phyloP scores from a whole-genome alignment of 2,113 vertebrate species.

The Cyanoderma ruficeps region DNA sequence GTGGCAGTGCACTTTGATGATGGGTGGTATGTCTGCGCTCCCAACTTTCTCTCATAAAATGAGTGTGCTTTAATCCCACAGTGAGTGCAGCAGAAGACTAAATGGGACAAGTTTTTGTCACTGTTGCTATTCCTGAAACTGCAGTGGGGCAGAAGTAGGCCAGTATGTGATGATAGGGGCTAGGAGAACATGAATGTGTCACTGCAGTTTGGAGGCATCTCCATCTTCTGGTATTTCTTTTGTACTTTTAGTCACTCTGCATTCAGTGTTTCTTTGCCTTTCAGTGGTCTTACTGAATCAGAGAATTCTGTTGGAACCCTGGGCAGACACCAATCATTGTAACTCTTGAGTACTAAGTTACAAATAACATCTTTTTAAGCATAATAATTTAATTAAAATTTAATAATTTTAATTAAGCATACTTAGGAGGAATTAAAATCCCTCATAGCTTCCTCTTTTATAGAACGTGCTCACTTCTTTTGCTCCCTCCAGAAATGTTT shows the following conservation, averaged over 20 bases:
- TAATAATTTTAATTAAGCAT: neutral
- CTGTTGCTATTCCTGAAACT: neutral
- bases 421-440: neutral
- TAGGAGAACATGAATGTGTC: neutral
- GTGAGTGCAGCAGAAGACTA: neutral
- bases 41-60: neutral
- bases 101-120: neutral
- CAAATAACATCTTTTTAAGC: neutral
- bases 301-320: neutral
- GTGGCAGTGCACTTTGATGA: neutral
- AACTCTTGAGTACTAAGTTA: neutral
- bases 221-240: neutral
- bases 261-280: conserved; percentile 46
- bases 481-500: neutral
- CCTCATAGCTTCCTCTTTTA: neutral
- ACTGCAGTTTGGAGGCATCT: neutral
- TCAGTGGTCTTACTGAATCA: neutral
- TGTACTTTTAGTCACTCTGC: conserved; percentile 10
- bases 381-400: neutral
- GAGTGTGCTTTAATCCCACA: neutral
- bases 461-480: neutral
- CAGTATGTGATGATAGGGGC: neutral
- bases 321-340: neutral
- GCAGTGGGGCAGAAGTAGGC: neutral
- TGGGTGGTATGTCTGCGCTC: neutral